Evolutionary conservation across 1,140 invertebrate species (phyloP), one percentile per base, ranked within the genome.

Genomic region (Bombus balteatus): DNA sequence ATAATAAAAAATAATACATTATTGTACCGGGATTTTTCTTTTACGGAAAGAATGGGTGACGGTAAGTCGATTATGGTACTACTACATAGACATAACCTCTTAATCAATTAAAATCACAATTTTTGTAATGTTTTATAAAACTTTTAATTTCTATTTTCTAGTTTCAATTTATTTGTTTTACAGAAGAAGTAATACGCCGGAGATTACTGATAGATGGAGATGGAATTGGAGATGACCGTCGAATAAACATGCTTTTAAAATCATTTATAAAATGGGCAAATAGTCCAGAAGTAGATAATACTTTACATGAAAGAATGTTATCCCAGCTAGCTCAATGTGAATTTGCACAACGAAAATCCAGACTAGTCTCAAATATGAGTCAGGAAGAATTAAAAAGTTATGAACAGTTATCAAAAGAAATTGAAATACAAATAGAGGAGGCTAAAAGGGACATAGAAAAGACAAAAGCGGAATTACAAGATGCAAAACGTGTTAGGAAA

Each of bases 151-250:
- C 9, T 12, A 62, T n/a, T 62, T 62, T 62, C 4, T 62, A 9
- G 2, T 43, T 12, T 28, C 39, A n/a, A n/a, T 15, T 43, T 79
- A 66, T 41, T 47, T 73, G 28, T 39, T 73, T 96, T 97, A 6
- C 93, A 98, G 98, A 99, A 95, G 98, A 99, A 94, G 97, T 99
- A 72, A 99, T 99, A 86, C 97, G 98, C 88, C 96, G 98, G 88
- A 96, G 98, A 87, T 95, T 99, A 32, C 95, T 99, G 18, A 98
- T 99, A 92, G 99, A 99, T 95, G 98, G 98, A 43, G 99, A 99
- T 96, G 98, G 98, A 41, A 98, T 98, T 41, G 98, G 98, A 70
- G 99, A 99, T 95, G 99, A 99, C 94, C 96, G 98, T 85, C 95
- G 98, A 87, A 96, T 99, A 32, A 98, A 98, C 92, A 96, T 97